Evolutionary conservation across 1,140 invertebrate species (phyloP).

Genomic region (Hypsibius dujardini): DNA sequence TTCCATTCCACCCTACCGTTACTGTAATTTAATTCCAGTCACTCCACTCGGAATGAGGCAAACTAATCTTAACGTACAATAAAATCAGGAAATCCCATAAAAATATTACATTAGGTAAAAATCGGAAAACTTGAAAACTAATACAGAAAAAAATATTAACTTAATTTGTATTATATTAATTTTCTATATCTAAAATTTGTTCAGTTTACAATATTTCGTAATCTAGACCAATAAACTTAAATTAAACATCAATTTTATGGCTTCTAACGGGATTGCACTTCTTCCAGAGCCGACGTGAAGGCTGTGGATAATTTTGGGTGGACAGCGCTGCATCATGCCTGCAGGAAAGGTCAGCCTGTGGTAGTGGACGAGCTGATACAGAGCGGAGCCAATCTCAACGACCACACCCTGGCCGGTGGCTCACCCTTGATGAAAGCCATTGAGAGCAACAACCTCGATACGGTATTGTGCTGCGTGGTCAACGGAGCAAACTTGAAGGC

Average conservation of each 20-base stretch:
- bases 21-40: too few species aligned
- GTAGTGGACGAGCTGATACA: conserved; percentile 31
- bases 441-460: conserved; percentile 31
- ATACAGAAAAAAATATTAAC: background rate
- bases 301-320: conserved; percentile 35
- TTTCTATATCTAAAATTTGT: background rate
- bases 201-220: too few species aligned
- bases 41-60: too few species aligned
- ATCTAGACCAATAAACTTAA: too few species aligned
- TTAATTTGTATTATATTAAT: background rate
- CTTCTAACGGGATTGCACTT: background rate
- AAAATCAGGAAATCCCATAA: too few species aligned
- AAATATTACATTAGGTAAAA: too few species aligned
- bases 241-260: too few species aligned
- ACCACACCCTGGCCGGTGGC: conserved; percentile 31
- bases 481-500: conserved; percentile 31
- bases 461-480: conserved; percentile 32
- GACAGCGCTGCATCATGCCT: conserved; percentile 35
- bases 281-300: conserved; percentile 32
- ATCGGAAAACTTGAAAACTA: too few species aligned
- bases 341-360: conserved; percentile 32
- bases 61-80: too few species aligned
- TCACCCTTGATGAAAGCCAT: conserved; percentile 34
- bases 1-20: background rate
- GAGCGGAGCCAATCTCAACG: conserved; percentile 32